These are phyloP conservation scores for Antheraea mylitta DNA, from an alignment of 1,140 invertebrate genomes.

Conservation along the genomic window DNA sequence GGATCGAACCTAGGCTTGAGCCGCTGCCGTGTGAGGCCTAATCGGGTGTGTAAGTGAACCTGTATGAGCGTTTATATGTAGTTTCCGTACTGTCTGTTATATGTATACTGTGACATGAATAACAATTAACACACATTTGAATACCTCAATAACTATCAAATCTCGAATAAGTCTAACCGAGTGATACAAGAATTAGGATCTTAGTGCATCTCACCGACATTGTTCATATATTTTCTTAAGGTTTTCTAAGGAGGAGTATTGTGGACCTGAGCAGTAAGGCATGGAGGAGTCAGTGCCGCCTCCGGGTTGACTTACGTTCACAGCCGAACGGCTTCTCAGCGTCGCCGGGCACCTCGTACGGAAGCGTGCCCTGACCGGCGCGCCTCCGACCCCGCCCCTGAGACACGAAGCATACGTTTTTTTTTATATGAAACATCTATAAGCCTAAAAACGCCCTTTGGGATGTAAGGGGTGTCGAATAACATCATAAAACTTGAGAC, in stretches of 20 bases:
- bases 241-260: background rate
- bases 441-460: too few relatives aligned
- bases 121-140: too few relatives aligned
- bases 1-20: too few relatives aligned
- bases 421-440: too few relatives aligned
- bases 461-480: too few relatives aligned
- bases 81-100: too few relatives aligned
- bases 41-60: too few relatives aligned
- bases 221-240: background rate
- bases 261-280: constrained; percentile 26
- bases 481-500: too few relatives aligned
- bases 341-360: constrained; percentile 81
- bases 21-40: too few relatives aligned
- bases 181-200: background rate
- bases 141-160: too few relatives aligned
- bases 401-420: constrained; percentile 21
- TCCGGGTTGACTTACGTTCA: constrained; percentile 89
- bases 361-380: constrained; percentile 80
- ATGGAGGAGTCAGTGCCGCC: constrained; percentile 50
- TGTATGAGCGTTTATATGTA: too few relatives aligned
- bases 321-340: constrained; percentile 95
- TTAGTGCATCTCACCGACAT: background rate
- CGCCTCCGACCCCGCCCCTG: constrained; percentile 87
- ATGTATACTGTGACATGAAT: too few relatives aligned
- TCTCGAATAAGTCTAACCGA: background rate